Conservation (phyloP, 2,113 vertebrate genomes). For the Corynorhinus townsendii region DNA sequence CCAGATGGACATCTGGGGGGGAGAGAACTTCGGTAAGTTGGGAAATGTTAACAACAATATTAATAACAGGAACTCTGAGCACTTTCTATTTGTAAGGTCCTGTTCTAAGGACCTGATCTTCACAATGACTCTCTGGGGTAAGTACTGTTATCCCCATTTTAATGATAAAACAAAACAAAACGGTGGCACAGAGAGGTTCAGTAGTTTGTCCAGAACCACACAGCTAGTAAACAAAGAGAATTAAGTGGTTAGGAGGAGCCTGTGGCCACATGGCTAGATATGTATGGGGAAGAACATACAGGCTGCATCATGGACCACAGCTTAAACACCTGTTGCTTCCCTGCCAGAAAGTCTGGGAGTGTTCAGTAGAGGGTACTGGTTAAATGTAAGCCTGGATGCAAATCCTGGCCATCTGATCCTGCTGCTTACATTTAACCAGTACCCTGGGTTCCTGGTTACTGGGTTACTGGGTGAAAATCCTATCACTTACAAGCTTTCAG, state of each 20-base stretch:
- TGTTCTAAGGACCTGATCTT: neutral
- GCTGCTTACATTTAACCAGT: neutral
- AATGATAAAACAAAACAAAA: neutral
- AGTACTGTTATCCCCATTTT: neutral
- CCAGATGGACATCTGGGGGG: conserved; percentile 99
- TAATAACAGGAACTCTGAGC: neutral
- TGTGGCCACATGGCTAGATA: neutral
- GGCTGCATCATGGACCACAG: neutral
- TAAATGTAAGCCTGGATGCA: neutral
- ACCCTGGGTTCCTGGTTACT: neutral
- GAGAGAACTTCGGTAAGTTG: conserved; percentile 97
- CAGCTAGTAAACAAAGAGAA: neutral
- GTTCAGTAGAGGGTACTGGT: no score
- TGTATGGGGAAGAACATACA: neutral
- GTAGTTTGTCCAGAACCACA: neutral
- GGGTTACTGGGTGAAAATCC: neutral
- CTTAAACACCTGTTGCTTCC: neutral
- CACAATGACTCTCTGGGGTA: neutral
- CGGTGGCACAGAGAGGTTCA: neutral
- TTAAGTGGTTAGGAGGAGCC: neutral
- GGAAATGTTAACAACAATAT: neutral
- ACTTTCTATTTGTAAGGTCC: neutral
- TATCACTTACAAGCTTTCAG: neutral
- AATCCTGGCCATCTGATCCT: neutral
- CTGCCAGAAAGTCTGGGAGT: neutral